Evolutionary conservation across 2,113 vertebrate genomes (phyloP), one percentile per base, ranked within the genome.

Genomic region (Xenotilapia leptura): DNA sequence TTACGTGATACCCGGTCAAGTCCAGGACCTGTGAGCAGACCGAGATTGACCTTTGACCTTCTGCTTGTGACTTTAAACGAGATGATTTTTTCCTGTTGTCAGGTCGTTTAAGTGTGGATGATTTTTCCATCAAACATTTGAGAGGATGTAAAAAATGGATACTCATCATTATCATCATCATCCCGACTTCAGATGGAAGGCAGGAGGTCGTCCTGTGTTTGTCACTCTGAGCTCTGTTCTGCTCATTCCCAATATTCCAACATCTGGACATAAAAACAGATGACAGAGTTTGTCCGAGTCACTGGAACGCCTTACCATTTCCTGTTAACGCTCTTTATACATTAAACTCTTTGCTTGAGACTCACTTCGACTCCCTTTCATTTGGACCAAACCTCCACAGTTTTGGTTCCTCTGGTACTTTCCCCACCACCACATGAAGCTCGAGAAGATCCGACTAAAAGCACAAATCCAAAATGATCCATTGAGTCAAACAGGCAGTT

Each of bases 1-100:
- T 68, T 92, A 88, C n/a, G 28, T 19, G 1, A 19, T 96, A 3
- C 92, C 93, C 5, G 94, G 94, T 31, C 91, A 89, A 5, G 70
- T 73, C 42, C 90, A 82, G 84, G 94, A 93, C 12, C 38, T 85
- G n/a, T 92, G 80, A 91, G 47, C 11, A 23, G 7, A 15, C 31
- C 10, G 10, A 31, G 31, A 9, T 17, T 47, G 14, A 75, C 40
- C 14, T 47, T 47, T 19, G 68, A 47, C 14, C 9, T 28, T 47
- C 40, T 47, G 14, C 68, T 47, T 45, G 8, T 17, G 6, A 47
- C 40, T 75, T 26, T 17, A 75, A 47, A 47, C 1, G 0, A 17
- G 14, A 13, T 7, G 36, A 23, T 47, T 10, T 17, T 68, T 70
- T 15, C 21, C 21, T 73, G 8, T 45, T 73, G 65, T 73, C 38